Base-by-base conservation (phyloP, 1,140 invertebrate genomes). In the Bursaphelenchus mucronatus region DNA sequence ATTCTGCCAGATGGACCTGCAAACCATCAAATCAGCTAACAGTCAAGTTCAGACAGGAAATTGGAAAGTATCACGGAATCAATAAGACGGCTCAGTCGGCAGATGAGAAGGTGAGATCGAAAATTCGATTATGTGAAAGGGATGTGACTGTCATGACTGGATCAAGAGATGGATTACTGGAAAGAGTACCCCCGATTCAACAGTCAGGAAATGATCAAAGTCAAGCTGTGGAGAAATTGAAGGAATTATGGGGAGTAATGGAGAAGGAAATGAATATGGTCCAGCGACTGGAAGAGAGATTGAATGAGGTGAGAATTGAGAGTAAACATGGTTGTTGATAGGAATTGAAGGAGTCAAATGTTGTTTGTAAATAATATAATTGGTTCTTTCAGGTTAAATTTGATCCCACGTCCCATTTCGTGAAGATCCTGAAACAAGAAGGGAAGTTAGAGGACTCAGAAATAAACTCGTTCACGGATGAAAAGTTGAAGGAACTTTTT, bases 11-110 rank as follows among this genome's bases (percentile, higher is more conserved):
- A 68, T 99, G 95, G 95, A 89, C 87, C 0, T 86, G 95, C 75
- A 92, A 90, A 41, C 85, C 90, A 0, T 97, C 93, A 2, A 86
- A 86, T 15, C 88, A 89, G 81, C 86, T 99, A 40, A 97, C 93
- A 3, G 89, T 90, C 80, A 89, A 91, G 71, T 90, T 96, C 79
- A 86, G 86, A 63, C 85, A 88, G 11, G 95, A 96, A 85, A 86
- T 88, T 50, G 85, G 86, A 66, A 96, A 97, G 83, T 99, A 98
- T 83, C 85, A 89, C 11, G 82, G 80, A 45, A 94, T 97, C 73
- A 90, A 97, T 66, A 88, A 89, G 77, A 96, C 91, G 82, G 94
- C 94, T 39, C 41, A 44, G 13, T 87, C 91, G 45, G 89, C 89
- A 51, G 89, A 90, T 81, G 85, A 76, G 64, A 83, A 90, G 64